Evolutionary conservation across 2,113 vertebrate species (phyloP).

Genomic region (Crotalus viridis): DNA sequence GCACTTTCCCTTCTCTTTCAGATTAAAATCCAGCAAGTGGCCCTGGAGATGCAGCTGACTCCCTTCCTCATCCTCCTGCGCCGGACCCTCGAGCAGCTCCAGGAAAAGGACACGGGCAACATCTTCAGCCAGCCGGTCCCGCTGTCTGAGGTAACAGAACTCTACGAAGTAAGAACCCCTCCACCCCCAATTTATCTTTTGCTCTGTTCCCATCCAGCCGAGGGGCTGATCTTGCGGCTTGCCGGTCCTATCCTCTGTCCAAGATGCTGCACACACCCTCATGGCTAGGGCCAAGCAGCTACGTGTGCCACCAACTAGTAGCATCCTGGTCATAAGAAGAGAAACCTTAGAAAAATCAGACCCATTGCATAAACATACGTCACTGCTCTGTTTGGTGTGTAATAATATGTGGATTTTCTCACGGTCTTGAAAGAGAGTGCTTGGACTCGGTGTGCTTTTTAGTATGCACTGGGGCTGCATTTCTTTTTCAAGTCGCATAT

Average conservation of each 20-base stretch:
- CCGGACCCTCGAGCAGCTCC: constrained; percentile 92
- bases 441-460: background rate
- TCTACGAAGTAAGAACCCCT: constrained; percentile 83
- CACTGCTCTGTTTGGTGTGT: background rate
- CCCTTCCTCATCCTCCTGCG: constrained; percentile 94
- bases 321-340: background rate
- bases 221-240: constrained; percentile 36
- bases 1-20: constrained; percentile 54
- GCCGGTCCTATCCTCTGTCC: background rate
- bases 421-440: background rate
- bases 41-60: constrained; percentile 94
- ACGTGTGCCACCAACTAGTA: background rate
- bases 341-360: background rate
- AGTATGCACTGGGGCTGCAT: background rate
- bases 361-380: background rate
- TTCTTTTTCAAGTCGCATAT: background rate
- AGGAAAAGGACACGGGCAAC: constrained; percentile 96
- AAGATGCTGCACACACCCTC: background rate
- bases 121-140: constrained; percentile 97
- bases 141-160: constrained; percentile 94
- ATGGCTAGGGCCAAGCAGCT: background rate
- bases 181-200: constrained; percentile 71
- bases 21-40: constrained; percentile 97
- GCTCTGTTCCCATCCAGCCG: constrained; percentile 59
- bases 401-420: background rate